phyloP scores from a whole-genome alignment of 2,797 vertebrate genomes.

The Streptopelia turtur region DNA sequence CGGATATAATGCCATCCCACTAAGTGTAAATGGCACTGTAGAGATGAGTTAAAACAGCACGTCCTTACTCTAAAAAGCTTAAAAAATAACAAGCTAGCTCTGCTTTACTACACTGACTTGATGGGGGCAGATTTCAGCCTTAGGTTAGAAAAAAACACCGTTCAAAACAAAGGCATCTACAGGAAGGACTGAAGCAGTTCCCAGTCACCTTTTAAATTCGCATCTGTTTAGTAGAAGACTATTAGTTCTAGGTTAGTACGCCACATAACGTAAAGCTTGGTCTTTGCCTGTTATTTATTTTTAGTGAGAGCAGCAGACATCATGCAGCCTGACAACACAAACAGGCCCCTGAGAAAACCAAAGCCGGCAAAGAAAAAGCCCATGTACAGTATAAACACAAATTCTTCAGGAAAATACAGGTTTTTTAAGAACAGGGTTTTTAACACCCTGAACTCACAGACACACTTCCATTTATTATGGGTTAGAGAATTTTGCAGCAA shows the following conservation, averaged over 20 bases:
- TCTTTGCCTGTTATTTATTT: constrained; percentile 8
- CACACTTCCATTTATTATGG: background rate
- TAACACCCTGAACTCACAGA: constrained; percentile 4
- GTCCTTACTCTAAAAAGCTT: background rate
- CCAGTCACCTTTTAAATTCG: background rate
- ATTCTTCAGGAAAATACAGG: background rate
- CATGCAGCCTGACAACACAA: background rate
- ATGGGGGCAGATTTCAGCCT: background rate
- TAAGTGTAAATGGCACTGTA: background rate
- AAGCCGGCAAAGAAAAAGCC: constrained; percentile 3
- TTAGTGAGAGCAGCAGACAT: background rate
- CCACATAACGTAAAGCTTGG: background rate
- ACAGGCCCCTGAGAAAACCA: constrained; percentile 52
- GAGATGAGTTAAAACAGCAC: background rate
- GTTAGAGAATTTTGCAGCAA: background rate
- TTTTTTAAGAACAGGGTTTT: background rate
- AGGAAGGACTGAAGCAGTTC: background rate
- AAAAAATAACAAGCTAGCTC: background rate
- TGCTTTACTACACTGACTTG: background rate
- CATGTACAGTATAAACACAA: background rate
- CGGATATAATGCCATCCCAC: background rate
- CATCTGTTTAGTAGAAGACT: background rate
- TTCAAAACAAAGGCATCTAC: background rate
- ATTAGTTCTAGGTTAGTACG: background rate
- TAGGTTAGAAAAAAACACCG: background rate